Conservation (phyloP, 2,888 invertebrate genomes). For the Eilema depressum region DNA sequence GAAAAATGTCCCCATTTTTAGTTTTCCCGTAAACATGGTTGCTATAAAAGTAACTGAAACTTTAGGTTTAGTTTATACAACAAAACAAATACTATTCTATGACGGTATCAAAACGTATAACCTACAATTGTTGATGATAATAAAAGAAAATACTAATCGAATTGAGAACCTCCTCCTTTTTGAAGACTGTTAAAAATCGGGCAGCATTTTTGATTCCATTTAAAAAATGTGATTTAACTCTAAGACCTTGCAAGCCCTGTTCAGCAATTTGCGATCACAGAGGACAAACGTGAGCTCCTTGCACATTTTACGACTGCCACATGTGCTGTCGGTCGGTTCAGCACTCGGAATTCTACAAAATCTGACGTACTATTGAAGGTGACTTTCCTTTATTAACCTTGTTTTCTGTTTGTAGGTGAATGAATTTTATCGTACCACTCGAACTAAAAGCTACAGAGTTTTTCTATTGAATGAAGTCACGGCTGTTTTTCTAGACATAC, state of each 20-base stretch:
- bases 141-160: too few relatives aligned
- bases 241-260: conserved; percentile 37
- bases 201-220: not conserved
- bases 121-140: too few relatives aligned
- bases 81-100: too few relatives aligned
- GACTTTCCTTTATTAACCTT: conserved; percentile 54
- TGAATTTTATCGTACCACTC: conserved; percentile 38
- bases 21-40: too few relatives aligned
- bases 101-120: too few relatives aligned
- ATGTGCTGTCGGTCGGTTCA: conserved; percentile 55
- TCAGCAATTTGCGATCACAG: conserved; percentile 30
- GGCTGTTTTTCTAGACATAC: conserved; percentile 43
- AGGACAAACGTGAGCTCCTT: conserved; percentile 40
- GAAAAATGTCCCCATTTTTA: not conserved
- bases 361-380: conserved; percentile 58
- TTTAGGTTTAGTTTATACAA: too few relatives aligned
- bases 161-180: too few relatives aligned
- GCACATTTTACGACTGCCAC: conserved; percentile 59
- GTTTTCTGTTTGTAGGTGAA: conserved; percentile 48
- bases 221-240: conserved; percentile 36
- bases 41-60: too few relatives aligned
- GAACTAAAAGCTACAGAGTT: conserved; percentile 28
- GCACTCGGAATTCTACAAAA: conserved; percentile 40
- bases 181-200: too few relatives aligned
- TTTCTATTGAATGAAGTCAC: conserved; percentile 34